phyloP scores from a whole-genome alignment of 2,113 vertebrate genomes.

The Siphamia tubifer region DNA sequence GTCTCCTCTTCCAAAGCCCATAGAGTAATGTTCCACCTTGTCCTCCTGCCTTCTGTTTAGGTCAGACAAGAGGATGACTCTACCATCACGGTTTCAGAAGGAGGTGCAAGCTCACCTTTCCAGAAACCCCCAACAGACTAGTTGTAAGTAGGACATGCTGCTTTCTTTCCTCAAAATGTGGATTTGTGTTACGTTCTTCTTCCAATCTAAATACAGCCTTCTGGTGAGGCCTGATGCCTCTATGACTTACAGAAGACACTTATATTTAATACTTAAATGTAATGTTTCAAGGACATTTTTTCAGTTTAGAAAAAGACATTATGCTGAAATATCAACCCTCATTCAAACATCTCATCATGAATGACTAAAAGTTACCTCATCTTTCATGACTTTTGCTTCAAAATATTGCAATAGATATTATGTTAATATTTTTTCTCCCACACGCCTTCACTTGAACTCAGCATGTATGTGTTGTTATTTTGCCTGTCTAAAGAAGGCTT shows the following conservation, averaged over 20 bases:
- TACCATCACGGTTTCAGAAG: conserved; percentile 79
- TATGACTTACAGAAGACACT: neutral
- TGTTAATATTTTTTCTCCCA: too few relatives aligned
- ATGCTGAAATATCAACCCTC: neutral
- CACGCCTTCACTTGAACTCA: neutral
- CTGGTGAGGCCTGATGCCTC: neutral
- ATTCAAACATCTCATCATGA: too few relatives aligned
- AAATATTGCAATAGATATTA: too few relatives aligned
- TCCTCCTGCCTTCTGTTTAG: conserved; percentile 50
- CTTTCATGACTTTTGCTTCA: too few relatives aligned
- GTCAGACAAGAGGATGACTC: conserved; percentile 78
- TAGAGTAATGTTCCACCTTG: neutral
- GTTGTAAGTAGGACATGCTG: conserved; percentile 60
- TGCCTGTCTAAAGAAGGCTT: neutral
- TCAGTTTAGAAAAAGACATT: neutral
- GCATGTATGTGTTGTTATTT: neutral
- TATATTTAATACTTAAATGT: neutral
- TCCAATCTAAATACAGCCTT: neutral
- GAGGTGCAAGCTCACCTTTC: conserved; percentile 80
- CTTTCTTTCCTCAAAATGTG: neutral
- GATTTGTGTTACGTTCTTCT: neutral
- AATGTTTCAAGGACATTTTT: neutral
- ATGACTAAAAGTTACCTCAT: too few relatives aligned
- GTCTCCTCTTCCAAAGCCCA: neutral
- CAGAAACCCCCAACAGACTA: conserved; percentile 68